Evolutionary conservation across 64 coral and sea anemone species (phyloP), one percentile per base, ranked within the genome.

Genomic region (Montipora sp.): DNA sequence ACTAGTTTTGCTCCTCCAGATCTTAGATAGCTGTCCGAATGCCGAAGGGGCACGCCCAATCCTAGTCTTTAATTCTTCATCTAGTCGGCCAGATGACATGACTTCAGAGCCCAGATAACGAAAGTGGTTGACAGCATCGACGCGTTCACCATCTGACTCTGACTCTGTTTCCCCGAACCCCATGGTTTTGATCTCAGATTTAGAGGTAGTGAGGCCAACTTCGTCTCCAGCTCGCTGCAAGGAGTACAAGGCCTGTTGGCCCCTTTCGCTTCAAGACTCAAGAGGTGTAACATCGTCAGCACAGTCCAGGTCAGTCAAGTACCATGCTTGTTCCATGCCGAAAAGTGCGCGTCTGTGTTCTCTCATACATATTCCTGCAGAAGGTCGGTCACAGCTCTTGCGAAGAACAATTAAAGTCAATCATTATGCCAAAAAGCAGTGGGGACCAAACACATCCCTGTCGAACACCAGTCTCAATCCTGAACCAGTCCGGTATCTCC

Each of bases 221-320:
- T 27, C 5, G 20, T 75, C 72, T 43, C 72, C 72, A 75, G 72
- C 72, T 27, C 20, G 2, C 21, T 75, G 72, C 2, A 75, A 23
- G 22, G 72, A 44, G 72, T 8, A 7, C 72, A 75, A 75, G 72
- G 8, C 72, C 72, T 75, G 72, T 75, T 75, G 72, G 72, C 72
- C 72, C 72, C 22, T 75, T 75, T 75, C 72, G 5, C 72, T 75
- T 10, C 6, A 0, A 21, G 21, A 5, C 20, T 75, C 21, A 27
- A 75, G 11, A 43, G 43, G 72, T 75, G 72, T 75, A 24, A 75
- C 72, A 36, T 36, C 27, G 27, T 36, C 27, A 36, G 36, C 36
- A 27, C 13, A 75, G 22, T 75, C 72, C 72, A 75, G 72, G 72
- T 75, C 72, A 75, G 72, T 75, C 72, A 75, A 8, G 5, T 36